Conservation (phyloP, 2,113 vertebrate species). For the Oenanthe oenanthe region DNA sequence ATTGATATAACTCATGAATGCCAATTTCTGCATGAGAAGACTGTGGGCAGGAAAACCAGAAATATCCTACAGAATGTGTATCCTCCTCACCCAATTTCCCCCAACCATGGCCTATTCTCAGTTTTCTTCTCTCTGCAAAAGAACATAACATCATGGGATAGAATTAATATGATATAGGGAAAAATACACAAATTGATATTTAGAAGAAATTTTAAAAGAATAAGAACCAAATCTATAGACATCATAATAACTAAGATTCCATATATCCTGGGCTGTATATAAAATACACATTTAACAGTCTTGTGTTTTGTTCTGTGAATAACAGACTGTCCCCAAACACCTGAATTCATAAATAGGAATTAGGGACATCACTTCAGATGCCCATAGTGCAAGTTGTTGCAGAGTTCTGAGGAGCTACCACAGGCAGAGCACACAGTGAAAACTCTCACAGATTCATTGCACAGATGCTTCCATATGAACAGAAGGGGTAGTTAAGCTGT, state of each 20-base stretch:
- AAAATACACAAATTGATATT: neutral
- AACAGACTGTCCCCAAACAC: neutral
- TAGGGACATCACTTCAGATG: neutral
- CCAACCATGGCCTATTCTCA: rapidly evolving
- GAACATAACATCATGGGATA: neutral
- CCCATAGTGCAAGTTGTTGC: neutral
- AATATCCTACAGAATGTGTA: neutral
- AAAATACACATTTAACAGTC: neutral
- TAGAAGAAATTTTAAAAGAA: neutral
- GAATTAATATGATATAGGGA: neutral
- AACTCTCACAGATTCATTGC: neutral
- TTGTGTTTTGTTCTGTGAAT: neutral
- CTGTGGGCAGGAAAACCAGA: neutral
- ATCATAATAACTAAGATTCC: neutral
- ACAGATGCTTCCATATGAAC: neutral
- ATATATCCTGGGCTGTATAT: neutral
- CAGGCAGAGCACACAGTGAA: neutral
- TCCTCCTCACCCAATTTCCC: neutral
- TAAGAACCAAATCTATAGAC: neutral
- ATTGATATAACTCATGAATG: neutral
- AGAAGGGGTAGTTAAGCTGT: neutral
- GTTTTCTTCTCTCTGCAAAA: neutral
- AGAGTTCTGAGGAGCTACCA: neutral
- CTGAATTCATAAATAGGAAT: neutral
- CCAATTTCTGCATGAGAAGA: neutral